Conservation (phyloP, 2,888 invertebrate species). For the Neelides folsomi region DNA sequence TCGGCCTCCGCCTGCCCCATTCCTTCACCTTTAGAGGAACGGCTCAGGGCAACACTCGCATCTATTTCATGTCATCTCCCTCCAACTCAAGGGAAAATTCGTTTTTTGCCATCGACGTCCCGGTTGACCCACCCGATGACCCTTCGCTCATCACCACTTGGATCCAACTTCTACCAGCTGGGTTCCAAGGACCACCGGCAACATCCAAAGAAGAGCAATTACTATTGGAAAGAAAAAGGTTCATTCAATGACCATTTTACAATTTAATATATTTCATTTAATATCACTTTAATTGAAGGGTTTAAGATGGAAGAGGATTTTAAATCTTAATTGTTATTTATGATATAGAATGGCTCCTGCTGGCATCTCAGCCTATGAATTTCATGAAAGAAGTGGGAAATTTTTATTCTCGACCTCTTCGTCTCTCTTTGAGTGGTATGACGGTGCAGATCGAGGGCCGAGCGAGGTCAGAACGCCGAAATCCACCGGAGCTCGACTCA, state of each 20-base stretch:
- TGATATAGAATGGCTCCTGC: conserved; percentile 50
- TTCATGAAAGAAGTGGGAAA: conserved; percentile 65
- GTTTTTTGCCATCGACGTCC: conserved; percentile 30
- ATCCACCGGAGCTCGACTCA: conserved; percentile 53
- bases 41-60: conserved; percentile 47
- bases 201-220: conserved; percentile 61
- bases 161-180: conserved; percentile 30
- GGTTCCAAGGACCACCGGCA: conserved; percentile 27
- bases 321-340: too few species aligned
- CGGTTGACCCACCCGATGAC: conserved; percentile 11
- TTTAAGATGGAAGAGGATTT: too few species aligned
- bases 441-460: conserved; percentile 44
- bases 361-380: conserved; percentile 84
- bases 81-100: conserved; percentile 78
- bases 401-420: conserved; percentile 84
- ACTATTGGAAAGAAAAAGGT: conserved; percentile 68
- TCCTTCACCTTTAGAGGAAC: conserved; percentile 66
- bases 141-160: conserved; percentile 18
- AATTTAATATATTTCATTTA: too few species aligned
- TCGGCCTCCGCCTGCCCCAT: conserved; percentile 69
- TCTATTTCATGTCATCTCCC: conserved; percentile 80
- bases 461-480: conserved; percentile 42
- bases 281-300: too few species aligned
- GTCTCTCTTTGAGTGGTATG: conserved; percentile 70
- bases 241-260: too few species aligned